A percentile compares a stretch with the other conserved stretches of the same genome.
Evolutionary conservation across 1,140 invertebrate genomes (phyloP).

Genomic region (Magallana ariakensis): DNA sequence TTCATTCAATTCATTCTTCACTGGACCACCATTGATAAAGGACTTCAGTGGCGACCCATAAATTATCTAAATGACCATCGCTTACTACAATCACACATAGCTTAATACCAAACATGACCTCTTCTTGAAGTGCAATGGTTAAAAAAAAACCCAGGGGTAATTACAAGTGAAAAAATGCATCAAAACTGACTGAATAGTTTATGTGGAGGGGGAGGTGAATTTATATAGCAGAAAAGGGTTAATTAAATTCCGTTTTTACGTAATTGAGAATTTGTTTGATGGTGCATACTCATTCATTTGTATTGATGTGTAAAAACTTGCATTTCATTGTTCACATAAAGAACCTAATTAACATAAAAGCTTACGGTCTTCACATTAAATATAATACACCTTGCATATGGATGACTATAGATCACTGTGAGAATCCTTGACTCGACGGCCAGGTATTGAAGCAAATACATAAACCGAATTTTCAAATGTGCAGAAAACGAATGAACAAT

Average conservation of each 20-base stretch:
- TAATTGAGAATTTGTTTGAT: slow-evolving; percentile 19
- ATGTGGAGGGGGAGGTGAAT: not conserved
- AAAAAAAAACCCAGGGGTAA: not conserved
- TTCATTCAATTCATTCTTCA: not conserved
- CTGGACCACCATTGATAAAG: slow-evolving; percentile 37
- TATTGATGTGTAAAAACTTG: slow-evolving; percentile 16
- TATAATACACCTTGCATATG: not conserved
- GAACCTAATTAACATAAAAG: slow-evolving; percentile 5
- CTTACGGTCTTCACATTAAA: slow-evolving; percentile 10
- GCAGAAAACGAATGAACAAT: slow-evolving; percentile 13
- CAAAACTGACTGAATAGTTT: not conserved
- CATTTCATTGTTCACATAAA: slow-evolving; percentile 33
- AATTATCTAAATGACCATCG: slow-evolving; percentile 29
- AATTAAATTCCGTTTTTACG: not conserved
- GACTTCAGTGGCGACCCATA: slow-evolving; percentile 30
- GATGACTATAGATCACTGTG: not conserved
- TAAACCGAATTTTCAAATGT: slow-evolving; percentile 12
- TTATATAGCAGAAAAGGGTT: not conserved
- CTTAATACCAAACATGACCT: not conserved
- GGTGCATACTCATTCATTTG: slow-evolving; percentile 9
- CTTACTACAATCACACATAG: not conserved
- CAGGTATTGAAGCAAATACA: slow-evolving; percentile 4
- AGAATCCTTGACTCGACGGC: not conserved
- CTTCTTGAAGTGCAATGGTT: not conserved
- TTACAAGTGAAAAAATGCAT: not conserved